Evolutionary conservation across 2,888 invertebrate genomes (phyloP).

Genomic region (Ryuthela nishihirai): DNA sequence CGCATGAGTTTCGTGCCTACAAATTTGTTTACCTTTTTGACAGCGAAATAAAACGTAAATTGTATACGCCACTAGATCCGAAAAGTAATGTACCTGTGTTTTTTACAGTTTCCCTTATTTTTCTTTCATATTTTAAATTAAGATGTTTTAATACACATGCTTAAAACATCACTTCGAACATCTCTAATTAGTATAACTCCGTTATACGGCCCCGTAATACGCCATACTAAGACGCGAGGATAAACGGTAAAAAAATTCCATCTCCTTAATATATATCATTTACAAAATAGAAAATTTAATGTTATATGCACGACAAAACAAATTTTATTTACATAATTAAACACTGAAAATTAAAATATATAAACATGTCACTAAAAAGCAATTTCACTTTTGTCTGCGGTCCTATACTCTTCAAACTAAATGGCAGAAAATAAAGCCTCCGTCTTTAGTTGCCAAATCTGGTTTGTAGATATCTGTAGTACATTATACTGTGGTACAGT

Average conservation of each 20-base stretch:
- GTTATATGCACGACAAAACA: background rate
- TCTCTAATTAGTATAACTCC: no score
- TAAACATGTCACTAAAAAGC: no score
- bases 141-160: no score
- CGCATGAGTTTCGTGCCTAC: conserved; percentile 8
- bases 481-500: no score
- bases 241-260: no score
- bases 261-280: background rate
- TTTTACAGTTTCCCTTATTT: background rate
- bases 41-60: background rate
- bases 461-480: no score
- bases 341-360: no score
- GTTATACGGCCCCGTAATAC: no score
- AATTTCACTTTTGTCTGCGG: conserved; percentile 12
- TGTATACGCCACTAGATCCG: background rate
- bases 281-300: background rate
- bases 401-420: conserved; percentile 4
- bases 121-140: no score
- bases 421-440: conserved; percentile 20
- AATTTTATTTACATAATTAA: background rate
- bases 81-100: background rate
- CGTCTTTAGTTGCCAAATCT: no score
- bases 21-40: background rate
- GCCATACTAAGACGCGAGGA: no score
- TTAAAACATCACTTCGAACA: no score